These are phyloP conservation scores for Mobula hypostoma DNA, from an alignment of 2,113 vertebrate species.

Conservation along the genomic window DNA sequence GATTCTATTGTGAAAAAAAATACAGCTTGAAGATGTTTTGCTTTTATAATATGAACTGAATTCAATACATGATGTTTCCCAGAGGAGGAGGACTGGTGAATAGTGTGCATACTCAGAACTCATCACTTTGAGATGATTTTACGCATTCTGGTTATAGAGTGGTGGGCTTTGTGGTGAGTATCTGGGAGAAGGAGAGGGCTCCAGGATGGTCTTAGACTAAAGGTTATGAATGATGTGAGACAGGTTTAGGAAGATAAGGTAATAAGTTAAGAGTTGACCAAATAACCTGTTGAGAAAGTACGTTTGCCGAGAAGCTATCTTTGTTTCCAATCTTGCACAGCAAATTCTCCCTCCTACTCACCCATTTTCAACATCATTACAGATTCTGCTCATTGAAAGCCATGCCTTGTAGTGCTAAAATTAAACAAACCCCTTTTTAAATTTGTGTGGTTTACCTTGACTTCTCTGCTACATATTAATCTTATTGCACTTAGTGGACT, in stretches of 20 bases:
- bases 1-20: background rate
- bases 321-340: background rate
- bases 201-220: background rate
- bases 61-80: background rate
- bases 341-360: background rate
- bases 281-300: background rate
- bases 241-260: background rate
- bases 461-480: constrained; percentile 42
- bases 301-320: background rate
- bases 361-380: background rate
- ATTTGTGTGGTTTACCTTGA: constrained; percentile 41
- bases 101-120: background rate
- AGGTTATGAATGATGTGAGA: background rate
- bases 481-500: constrained; percentile 56
- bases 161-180: background rate
- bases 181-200: background rate
- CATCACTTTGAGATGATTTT: background rate
- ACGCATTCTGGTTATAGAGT: background rate
- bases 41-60: background rate
- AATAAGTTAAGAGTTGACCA: background rate
- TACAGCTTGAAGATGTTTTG: background rate
- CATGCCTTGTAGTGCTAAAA: background rate
- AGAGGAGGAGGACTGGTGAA: background rate
- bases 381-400: background rate
- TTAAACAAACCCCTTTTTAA: background rate